Base-by-base conservation (phyloP, 2,113 vertebrate genomes). In the Oxygymnocypris stewartii region DNA sequence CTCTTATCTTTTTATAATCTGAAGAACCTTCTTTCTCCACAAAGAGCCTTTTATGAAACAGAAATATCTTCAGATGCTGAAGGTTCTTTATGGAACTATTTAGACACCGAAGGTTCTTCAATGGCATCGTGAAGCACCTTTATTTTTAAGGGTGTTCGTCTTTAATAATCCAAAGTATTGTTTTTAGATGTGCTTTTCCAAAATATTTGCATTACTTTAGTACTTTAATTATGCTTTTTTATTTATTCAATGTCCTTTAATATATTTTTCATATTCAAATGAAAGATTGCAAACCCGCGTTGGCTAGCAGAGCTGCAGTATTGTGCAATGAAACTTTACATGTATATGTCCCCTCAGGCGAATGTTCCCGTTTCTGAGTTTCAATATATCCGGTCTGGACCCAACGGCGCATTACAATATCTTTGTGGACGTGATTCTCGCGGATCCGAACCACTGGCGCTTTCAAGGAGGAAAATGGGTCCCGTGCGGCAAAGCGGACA, bases 391-490 rank as follows among this genome's bases (percentile, higher is more conserved):
- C 89, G 98, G 98, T 90, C 96, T 99, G 87, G 98, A 99, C 91
- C 98, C 98, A 89, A 99, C 98, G 91, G 97, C 97, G 91, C 98
- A 99, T 94, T 99, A 99, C 93, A 99, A 99, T 93, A 99, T 99
- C 93, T 99, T 99, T 95, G 98, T 99, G 95, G 98, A 99, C 94
- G 98, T 99, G 89, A 98, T 99, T 93, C 96, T 99, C 86, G 98
- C 98, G 91, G 98, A 99, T 95, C 98, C 98, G 78, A 99, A 99
- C 94, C 98, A 99, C 95, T 99, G 98, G 98, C 95, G 98, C 90
- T 99, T 99, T 94, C 98, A 99, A 93, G 98, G 97, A 91, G 98
- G 98, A 89, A 99, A 99, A 94, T 99, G 98, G 98, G 98, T 99
- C 92, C 98, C 98, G 91, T 99, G 98, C 94, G 98, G 98, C 84